Conservation (phyloP, 2,888 invertebrate species). For the Agriopis marginaria region DNA sequence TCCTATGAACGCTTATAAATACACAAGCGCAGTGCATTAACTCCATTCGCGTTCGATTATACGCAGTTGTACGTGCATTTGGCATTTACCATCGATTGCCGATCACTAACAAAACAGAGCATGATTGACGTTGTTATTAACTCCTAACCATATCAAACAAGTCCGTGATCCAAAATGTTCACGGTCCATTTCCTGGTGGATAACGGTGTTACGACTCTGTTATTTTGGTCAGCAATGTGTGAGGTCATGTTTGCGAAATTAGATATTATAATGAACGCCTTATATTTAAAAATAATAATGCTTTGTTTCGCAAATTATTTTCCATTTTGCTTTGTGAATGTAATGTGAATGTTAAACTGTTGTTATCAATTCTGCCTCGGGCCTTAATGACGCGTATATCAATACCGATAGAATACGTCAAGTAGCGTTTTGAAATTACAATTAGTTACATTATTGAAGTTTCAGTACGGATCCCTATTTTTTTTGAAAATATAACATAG, state of each 20-base stretch:
- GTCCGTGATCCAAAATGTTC: conserved; percentile 55
- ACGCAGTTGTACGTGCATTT: conserved; percentile 54
- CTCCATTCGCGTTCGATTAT: conserved; percentile 71
- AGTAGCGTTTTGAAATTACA: conserved; percentile 4
- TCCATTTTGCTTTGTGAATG: conserved; percentile 33
- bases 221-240: conserved; percentile 57
- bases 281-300: conserved; percentile 41
- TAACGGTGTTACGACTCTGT: conserved; percentile 60
- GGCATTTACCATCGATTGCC: conserved; percentile 51
- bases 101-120: conserved; percentile 47
- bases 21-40: conserved; percentile 79
- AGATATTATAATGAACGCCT: conserved; percentile 55
- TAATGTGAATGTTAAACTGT: conserved; percentile 23
- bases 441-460: too few species aligned
- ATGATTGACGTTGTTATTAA: conserved; percentile 44
- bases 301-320: conserved; percentile 43
- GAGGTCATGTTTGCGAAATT: conserved; percentile 63
- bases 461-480: too few species aligned
- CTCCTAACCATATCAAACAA: conserved; percentile 43
- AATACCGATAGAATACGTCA: conserved; percentile 15
- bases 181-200: conserved; percentile 63
- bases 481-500: too few species aligned
- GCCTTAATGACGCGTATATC: conserved; percentile 10
- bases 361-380: conserved; percentile 17
- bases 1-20: conserved; percentile 64